A percentile compares a stretch with the other conserved stretches of the same genome.
Conservation (phyloP, 1,140 invertebrate species). For the Zaprionus tsacasi region DNA sequence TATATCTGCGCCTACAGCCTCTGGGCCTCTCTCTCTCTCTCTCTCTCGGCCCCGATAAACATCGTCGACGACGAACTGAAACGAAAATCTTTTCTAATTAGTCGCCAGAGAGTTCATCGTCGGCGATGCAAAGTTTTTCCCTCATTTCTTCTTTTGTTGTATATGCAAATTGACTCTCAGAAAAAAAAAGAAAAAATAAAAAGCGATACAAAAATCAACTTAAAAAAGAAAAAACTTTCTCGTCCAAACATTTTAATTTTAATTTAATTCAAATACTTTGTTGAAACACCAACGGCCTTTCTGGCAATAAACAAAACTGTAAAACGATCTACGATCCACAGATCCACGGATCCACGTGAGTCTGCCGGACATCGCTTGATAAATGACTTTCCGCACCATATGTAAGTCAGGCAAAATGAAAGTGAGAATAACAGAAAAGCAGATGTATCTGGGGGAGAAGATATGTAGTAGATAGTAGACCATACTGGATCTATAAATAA, state of each 20-base stretch:
- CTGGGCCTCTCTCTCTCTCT: background rate
- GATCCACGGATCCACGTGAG: slow-evolving; percentile 15
- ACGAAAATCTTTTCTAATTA: slow-evolving; percentile 66
- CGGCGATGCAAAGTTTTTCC: slow-evolving; percentile 58
- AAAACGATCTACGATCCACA: slow-evolving; percentile 43
- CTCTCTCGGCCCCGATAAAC: slow-evolving; percentile 30
- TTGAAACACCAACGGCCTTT: slow-evolving; percentile 62
- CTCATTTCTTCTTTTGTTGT: slow-evolving; percentile 62
- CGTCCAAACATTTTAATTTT: slow-evolving; percentile 67
- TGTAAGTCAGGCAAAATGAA: slow-evolving; percentile 66
- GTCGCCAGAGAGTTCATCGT: slow-evolving; percentile 42
- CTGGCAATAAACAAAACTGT: slow-evolving; percentile 71
- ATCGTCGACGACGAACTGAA: slow-evolving; percentile 45
- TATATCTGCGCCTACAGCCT: slow-evolving; percentile 32
- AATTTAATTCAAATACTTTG: slow-evolving; percentile 77
- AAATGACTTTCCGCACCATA: slow-evolving; percentile 63
- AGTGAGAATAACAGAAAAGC: slow-evolving; percentile 61
- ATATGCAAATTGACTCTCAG: slow-evolving; percentile 68
- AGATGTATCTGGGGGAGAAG: slow-evolving; percentile 9
- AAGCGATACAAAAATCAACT: background rate
- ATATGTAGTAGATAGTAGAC: slow-evolving; percentile 30
- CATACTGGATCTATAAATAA: slow-evolving; percentile 39
- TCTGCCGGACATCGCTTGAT: slow-evolving; percentile 27
- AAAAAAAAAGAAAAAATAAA: slow-evolving; percentile 3
- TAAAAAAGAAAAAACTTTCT: slow-evolving; percentile 71